Evolutionary conservation across 2,113 vertebrate genomes (phyloP).

Genomic region (Sorex araneus): DNA sequence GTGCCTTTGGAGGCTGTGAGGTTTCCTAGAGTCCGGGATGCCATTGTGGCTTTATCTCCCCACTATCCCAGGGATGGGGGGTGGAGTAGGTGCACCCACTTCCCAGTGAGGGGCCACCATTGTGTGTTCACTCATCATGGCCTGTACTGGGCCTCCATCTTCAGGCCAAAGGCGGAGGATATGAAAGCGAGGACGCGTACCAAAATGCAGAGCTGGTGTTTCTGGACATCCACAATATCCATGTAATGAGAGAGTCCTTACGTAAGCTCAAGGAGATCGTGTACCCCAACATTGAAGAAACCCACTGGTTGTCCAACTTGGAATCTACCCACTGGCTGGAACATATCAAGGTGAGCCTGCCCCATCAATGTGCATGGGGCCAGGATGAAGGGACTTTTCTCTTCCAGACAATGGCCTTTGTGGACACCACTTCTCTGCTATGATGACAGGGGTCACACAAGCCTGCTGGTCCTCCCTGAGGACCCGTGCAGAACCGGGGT

Average conservation of each 20-base stretch:
- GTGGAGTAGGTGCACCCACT: too few relatives aligned
- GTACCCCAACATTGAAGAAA: slow-evolving; percentile 97
- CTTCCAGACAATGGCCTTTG: too few relatives aligned
- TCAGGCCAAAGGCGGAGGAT: slow-evolving; percentile 98
- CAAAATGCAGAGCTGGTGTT: slow-evolving; percentile 98
- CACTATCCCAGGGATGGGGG: too few relatives aligned
- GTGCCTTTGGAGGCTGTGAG: too few relatives aligned
- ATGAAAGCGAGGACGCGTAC: slow-evolving; percentile 98
- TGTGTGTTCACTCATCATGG: slow-evolving; percentile 22
- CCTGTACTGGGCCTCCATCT: slow-evolving; percentile 37
- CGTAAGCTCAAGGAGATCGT: slow-evolving; percentile 98
- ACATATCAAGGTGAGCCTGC: slow-evolving; percentile 95
- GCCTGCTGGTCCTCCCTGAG: too few relatives aligned
- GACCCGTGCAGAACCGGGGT: too few relatives aligned
- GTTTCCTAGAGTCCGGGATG: too few relatives aligned
- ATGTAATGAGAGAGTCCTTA: slow-evolving; percentile 98
- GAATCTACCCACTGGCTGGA: slow-evolving; percentile 99
- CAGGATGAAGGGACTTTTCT: too few relatives aligned
- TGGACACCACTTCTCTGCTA: too few relatives aligned
- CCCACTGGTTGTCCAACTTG: slow-evolving; percentile 97
- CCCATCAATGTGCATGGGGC: not conserved
- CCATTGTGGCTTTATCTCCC: too few relatives aligned
- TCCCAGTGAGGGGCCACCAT: too few relatives aligned
- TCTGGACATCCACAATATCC: slow-evolving; percentile 99
- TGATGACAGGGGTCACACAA: too few relatives aligned